Conservation (phyloP, 2,797 vertebrate genomes). For the Acipenser oxyrinchus region DNA sequence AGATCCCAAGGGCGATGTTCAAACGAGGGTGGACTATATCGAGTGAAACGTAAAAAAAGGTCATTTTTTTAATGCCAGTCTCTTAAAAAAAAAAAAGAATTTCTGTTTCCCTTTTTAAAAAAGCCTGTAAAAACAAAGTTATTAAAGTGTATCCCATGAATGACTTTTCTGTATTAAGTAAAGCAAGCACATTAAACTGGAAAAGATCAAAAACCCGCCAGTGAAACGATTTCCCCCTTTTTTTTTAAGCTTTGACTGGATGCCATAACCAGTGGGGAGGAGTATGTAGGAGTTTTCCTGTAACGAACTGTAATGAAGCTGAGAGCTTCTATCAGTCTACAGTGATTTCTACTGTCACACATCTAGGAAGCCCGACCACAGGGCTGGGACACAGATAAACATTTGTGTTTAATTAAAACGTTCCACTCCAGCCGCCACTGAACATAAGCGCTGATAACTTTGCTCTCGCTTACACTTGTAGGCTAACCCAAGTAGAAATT, state of each 20-base stretch:
- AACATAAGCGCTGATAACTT: slow-evolving; percentile 22
- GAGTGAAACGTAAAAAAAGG: slow-evolving; percentile 14
- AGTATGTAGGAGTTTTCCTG: slow-evolving; percentile 19
- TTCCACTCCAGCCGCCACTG: slow-evolving; percentile 25
- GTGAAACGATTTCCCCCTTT: slow-evolving; percentile 22
- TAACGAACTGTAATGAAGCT: slow-evolving; percentile 32
- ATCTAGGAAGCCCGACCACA: neutral
- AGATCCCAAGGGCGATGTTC: neutral
- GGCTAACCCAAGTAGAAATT: slow-evolving; percentile 15
- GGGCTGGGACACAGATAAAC: slow-evolving; percentile 36
- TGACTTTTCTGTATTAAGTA: slow-evolving; percentile 34
- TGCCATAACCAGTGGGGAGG: slow-evolving; percentile 4
- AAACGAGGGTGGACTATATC: slow-evolving; percentile 13
- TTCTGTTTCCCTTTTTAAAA: slow-evolving; percentile 30
- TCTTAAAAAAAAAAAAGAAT: slow-evolving; percentile 5
- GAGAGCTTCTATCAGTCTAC: slow-evolving; percentile 27
- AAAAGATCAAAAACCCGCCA: slow-evolving; percentile 32
- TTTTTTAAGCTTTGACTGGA: slow-evolving; percentile 6
- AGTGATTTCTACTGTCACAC: slow-evolving; percentile 31
- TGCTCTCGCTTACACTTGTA: slow-evolving; percentile 14
- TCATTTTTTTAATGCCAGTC: slow-evolving; percentile 22
- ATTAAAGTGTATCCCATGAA: slow-evolving; percentile 35
- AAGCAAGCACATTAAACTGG: slow-evolving; percentile 29
- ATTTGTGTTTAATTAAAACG: slow-evolving; percentile 33
- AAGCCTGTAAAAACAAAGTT: slow-evolving; percentile 4